Base-by-base conservation (phyloP, 2,113 vertebrate species). In the Corvus hawaiiensis region DNA sequence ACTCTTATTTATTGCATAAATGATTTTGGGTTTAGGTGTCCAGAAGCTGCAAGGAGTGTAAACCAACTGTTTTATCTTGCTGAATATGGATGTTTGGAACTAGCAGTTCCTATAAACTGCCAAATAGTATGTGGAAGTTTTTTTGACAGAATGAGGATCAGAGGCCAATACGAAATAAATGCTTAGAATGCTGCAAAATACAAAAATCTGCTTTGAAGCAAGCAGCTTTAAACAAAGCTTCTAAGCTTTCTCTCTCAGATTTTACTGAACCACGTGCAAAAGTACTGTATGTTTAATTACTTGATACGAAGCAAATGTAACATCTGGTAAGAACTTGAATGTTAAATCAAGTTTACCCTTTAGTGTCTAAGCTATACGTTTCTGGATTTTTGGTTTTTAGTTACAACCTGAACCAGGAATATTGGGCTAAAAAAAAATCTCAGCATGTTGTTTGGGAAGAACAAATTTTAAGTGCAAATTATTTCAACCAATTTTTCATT, bases 181-280 rank as follows among this genome's bases (percentile, higher is more conserved):
- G 81, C 92, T 91, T 91, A 82, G 87, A 78, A 76, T 87, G 44
- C 91, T 90, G 79, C 79, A 92, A 76, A 90, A 91, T 62, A 90
- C 64, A 90, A 66, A 95, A 95, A 95, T 96, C 95, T 96, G 58
- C 92, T 94, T 96, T 95, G 90, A 91, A 96, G 94, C 84, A 96
- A 96, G 93, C 85, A 92, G 94, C 92, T 97, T 97, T 97, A 95
- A 96, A 93, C 73, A 95, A 95, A 96, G 93, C 91, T 93, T 84
- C 82, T 94, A 93, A 96, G 77, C 94, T 94, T 96, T 93, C 56
- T 88, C 69, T 93, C 68, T 86, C 75, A 94, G 96, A 93, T 85
- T 96, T 91, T 90, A 87, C 71, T 94, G 92, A 97, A 91, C 84
- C 90, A 75, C 79, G 80, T 96, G 62, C 63, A 79, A 80, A 94